Percentiles rank a stretch among this genome's conserved stretches.
Evolutionary conservation across 2,113 vertebrate genomes (phyloP).

Genomic region (Rhinolophus sinicus): DNA sequence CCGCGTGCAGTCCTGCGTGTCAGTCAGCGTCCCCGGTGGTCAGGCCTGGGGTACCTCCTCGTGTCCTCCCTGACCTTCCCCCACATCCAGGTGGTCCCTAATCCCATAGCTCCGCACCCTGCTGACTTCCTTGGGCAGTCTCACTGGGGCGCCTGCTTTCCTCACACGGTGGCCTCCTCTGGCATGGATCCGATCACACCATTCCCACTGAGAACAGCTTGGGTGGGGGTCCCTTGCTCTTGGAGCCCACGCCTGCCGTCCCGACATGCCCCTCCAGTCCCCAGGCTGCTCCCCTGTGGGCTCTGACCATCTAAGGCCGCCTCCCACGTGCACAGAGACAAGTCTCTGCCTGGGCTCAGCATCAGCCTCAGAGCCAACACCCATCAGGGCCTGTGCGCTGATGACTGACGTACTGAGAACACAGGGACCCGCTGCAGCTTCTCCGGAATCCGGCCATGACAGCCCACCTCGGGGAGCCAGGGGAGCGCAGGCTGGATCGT

Average conservation of each 20-base stretch:
- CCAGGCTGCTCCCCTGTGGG: too few species aligned
- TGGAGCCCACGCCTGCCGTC: neutral
- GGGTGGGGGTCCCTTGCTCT: neutral
- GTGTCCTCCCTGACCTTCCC: neutral
- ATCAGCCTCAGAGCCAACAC: neutral
- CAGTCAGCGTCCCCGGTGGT: neutral
- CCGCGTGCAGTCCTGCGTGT: neutral
- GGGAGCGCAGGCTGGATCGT: neutral
- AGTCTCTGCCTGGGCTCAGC: neutral
- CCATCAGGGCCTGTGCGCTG: too few species aligned
- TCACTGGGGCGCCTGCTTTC: neutral
- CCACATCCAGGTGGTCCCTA: neutral
- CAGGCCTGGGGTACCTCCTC: neutral
- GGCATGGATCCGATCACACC: neutral
- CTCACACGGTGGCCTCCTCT: neutral
- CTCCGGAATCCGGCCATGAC: neutral
- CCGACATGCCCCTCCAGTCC: neutral
- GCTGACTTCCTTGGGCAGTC: too few species aligned
- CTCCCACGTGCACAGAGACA: neutral
- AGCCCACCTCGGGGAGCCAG: neutral
- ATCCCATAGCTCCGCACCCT: neutral
- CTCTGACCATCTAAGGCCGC: too few species aligned
- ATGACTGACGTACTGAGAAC: rapidly evolving
- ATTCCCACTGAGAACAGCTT: too few species aligned
- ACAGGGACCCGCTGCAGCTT: too few species aligned